Base-by-base conservation (phyloP, 2,888 invertebrate species). In the Incurvaria masculella region DNA sequence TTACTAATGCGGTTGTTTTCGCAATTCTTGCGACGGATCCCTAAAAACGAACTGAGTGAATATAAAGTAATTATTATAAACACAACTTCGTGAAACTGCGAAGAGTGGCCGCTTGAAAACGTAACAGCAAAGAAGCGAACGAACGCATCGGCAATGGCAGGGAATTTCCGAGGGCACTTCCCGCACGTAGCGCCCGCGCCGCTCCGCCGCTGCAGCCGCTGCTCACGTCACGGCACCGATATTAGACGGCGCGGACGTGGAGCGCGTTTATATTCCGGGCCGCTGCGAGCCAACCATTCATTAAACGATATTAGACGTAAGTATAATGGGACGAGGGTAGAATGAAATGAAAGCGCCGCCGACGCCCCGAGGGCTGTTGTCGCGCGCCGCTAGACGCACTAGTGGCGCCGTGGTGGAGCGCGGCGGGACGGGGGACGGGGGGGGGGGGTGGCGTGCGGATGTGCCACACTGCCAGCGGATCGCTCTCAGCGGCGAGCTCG, bases 321-420 rank as follows among this genome's bases (percentile, higher is more conserved):
- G 23, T 23, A 10, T 23, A 8, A 33, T 33, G 33, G 33, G 11
- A 33, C 33, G 14, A 33, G 33, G 33, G 33, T 33, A 33, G 33
- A 33, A 3, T 14, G 33, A 33, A 33, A 33, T 14, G 14, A 14
- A 33, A 33, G 14, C 23, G 23, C 4, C 43, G 33, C 41, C 23
- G 23, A 39, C 19, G 21, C 39, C 16, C 42, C 20, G 39, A 49
- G 20, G 46, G 46, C 39, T 49, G 44, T 49, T 44, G 40, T 46
- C 39, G 23, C 49, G 49, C 46, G 26, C 46, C 40, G 49, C 46
- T 49, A 46, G 46, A 21, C 40, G 10, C 21, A 45, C 38, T 44
- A 49, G 46, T 21, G 23, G 26, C 16, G n/a, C n/a, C n/a, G n/a
- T n/a, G n/a, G n/a, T n/a, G n/a, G n/a, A n/a, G n/a, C n/a, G n/a